Percentiles rank a stretch among this genome's conserved stretches.
Conservation (phyloP, 2,888 invertebrate genomes). For the Lithophane leautieri region DNA sequence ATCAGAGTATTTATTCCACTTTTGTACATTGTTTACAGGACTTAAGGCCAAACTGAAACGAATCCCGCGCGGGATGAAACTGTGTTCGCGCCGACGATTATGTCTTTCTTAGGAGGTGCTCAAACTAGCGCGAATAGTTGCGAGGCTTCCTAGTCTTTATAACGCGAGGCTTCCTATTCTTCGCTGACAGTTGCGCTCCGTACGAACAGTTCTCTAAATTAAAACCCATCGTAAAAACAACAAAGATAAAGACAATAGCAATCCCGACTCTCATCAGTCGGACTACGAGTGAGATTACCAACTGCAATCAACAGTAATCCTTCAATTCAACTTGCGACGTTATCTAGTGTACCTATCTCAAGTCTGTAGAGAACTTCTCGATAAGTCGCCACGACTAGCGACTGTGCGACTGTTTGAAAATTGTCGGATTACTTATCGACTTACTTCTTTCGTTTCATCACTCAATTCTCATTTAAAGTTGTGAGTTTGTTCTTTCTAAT, state of each 20-base stretch:
- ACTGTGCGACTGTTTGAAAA: not conserved
- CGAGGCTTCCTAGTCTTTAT: no score
- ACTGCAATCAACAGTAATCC: slow-evolving; percentile 56
- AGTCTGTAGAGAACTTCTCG: slow-evolving; percentile 9
- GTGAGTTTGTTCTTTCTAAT: not conserved
- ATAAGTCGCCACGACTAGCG: slow-evolving; percentile 1
- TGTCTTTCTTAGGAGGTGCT: no score
- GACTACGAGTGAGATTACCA: slow-evolving; percentile 38
- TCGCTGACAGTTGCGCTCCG: no score
- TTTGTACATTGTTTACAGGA: not conserved
- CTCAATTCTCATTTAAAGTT: not conserved
- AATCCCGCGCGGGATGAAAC: not conserved
- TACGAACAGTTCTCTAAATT: not conserved
- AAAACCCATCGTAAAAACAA: slow-evolving; percentile 1
- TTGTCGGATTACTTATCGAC: slow-evolving; percentile 10
- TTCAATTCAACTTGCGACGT: slow-evolving; percentile 56
- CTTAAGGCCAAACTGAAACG: not conserved
- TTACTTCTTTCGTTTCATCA: not conserved
- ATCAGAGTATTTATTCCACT: not conserved
- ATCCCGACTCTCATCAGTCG: slow-evolving; percentile 17
- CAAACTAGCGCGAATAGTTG: not conserved
- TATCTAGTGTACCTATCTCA: slow-evolving; percentile 27
- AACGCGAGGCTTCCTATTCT: no score
- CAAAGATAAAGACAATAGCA: slow-evolving; percentile 31
- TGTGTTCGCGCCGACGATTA: not conserved